A percentile compares a stretch with the other conserved stretches of the same genome.
phyloP scores from a whole-genome alignment of 2,113 vertebrate species.

The Nycticorax nycticorax region DNA sequence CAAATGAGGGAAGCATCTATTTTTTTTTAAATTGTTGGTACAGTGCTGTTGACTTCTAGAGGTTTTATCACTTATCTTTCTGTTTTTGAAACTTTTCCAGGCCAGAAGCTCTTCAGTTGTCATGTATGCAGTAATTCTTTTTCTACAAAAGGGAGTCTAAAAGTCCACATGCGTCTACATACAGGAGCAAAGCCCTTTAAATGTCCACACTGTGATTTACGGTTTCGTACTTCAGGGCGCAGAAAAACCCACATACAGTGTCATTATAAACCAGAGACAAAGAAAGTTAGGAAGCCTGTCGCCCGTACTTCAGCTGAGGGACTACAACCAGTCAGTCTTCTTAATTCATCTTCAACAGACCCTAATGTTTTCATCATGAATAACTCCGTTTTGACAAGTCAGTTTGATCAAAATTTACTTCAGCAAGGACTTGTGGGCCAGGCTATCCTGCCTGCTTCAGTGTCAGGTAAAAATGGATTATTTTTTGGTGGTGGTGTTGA shows the following conservation, averaged over 20 bases:
- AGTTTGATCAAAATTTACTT: conserved; percentile 89
- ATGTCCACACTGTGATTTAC: conserved; percentile 93
- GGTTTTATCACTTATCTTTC: background rate
- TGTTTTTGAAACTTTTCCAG: conserved; percentile 65
- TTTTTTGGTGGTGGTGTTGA: background rate
- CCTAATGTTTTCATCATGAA: conserved; percentile 90
- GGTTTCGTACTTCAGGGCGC: conserved; percentile 95
- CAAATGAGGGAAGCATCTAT: background rate
- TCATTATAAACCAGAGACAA: conserved; percentile 85
- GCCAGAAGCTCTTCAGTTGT: conserved; percentile 96
- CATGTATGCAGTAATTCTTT: conserved; percentile 98
- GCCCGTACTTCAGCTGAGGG: conserved; percentile 70
- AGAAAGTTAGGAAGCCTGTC: conserved; percentile 79
- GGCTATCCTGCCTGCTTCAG: conserved; percentile 90
- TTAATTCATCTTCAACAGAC: conserved; percentile 80
- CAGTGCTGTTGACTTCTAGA: background rate
- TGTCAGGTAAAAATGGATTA: conserved; percentile 84
- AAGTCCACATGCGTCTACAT: conserved; percentile 98
- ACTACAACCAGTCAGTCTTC: conserved; percentile 80
- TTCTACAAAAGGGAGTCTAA: conserved; percentile 98
- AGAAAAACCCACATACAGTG: conserved; percentile 98
- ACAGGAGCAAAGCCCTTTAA: conserved; percentile 98
- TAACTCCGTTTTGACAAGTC: conserved; percentile 86
- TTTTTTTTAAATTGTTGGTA: background rate
- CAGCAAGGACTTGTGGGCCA: conserved; percentile 91